A percentile compares a stretch with the other conserved stretches of the same genome.
Conservation (phyloP, 1,140 invertebrate genomes). For the Acarapis woodi region DNA sequence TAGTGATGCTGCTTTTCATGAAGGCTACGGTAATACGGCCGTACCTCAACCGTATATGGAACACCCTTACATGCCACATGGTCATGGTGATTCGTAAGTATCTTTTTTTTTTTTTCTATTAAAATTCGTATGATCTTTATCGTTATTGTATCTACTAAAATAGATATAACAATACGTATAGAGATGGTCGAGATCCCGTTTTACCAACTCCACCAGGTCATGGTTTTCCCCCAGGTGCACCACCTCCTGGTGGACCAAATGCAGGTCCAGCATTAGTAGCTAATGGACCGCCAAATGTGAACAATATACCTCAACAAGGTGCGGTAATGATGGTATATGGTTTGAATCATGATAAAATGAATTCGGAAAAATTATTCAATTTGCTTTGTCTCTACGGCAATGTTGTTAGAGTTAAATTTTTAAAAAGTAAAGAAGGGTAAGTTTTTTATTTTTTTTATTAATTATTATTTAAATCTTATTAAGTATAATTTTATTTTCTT, state of each 20-base stretch:
- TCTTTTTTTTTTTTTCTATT: background rate
- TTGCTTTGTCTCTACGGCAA: conserved; percentile 95
- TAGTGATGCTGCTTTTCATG: conserved; percentile 5
- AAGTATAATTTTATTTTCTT: conserved; percentile 94
- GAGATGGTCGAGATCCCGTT: conserved; percentile 3
- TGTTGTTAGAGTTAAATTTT: conserved; percentile 56
- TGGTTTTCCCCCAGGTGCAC: conserved; percentile 11
- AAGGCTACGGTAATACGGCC: background rate
- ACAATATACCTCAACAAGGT: conserved; percentile 20
- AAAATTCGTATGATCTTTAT: conserved; percentile 3
- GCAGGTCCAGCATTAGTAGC: conserved; percentile 9
- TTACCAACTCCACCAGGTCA: conserved; percentile 11
- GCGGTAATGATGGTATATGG: conserved; percentile 96
- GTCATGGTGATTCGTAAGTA: conserved; percentile 5
- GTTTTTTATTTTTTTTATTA: conserved; percentile 5
- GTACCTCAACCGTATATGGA: background rate
- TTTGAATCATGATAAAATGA: conserved; percentile 64
- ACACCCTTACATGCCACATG: conserved; percentile 6
- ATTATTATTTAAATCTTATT: conserved; percentile 29
- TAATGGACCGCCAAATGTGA: conserved; percentile 14
- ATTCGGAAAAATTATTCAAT: conserved; percentile 91
- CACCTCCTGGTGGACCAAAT: conserved; percentile 10
- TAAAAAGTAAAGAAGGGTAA: background rate
- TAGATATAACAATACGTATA: conserved; percentile 1
- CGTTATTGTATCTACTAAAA: conserved; percentile 1